Percentiles rank a stretch among this genome's conserved stretches.
These are phyloP conservation scores for Galerucella calmariensis DNA, from an alignment of 2,888 invertebrate genomes.

Conservation along the genomic window DNA sequence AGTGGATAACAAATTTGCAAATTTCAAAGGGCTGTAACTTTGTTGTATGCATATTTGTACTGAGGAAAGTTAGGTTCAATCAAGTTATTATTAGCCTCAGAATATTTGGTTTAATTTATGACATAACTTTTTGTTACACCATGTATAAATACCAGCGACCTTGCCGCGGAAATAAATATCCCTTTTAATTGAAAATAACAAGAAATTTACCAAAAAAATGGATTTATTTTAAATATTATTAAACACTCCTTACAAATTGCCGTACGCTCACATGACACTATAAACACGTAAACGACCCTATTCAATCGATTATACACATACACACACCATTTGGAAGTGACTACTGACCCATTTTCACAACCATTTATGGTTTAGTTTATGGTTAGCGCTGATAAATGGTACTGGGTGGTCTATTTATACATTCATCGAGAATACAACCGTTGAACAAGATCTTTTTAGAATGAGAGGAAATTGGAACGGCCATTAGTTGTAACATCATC, in stretches of 20 bases:
- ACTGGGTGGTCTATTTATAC: slow-evolving; percentile 43
- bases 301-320: slow-evolving; percentile 10
- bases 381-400: slow-evolving; percentile 32
- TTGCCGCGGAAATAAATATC: no score
- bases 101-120: no score
- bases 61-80: no score
- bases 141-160: no score
- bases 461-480: slow-evolving; percentile 28
- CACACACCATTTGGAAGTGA: slow-evolving; percentile 26
- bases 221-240: no score
- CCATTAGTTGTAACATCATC: slow-evolving; percentile 32
- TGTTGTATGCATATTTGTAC: no score
- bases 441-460: slow-evolving; percentile 27
- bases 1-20: no score
- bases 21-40: no score
- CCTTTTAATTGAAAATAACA: no score
- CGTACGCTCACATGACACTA: not conserved
- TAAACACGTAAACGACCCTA: not conserved
- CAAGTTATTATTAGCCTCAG: no score
- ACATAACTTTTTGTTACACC: no score
- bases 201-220: no score
- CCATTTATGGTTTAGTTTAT: slow-evolving; percentile 40
- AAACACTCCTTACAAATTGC: slow-evolving; percentile 9
- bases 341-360: slow-evolving; percentile 45
- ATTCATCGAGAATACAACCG: slow-evolving; percentile 24